Conservation (phyloP, 1,140 invertebrate species). For the Leptestheria dahalacensis region DNA sequence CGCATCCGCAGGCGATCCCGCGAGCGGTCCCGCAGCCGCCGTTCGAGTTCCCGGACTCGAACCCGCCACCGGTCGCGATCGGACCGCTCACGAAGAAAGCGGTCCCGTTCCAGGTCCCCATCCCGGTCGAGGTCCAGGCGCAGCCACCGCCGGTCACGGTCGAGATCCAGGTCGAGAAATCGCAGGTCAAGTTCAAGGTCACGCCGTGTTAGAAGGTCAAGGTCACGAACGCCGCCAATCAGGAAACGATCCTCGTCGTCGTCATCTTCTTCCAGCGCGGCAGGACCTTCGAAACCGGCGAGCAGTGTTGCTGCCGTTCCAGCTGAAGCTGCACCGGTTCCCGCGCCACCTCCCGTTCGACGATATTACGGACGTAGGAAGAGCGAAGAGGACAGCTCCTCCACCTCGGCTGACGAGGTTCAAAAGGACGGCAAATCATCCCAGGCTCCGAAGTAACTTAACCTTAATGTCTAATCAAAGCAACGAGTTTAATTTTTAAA, state of each 20-base stretch:
- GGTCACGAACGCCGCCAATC: too few species aligned
- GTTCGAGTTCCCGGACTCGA: background rate
- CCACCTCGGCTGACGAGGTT: conserved; percentile 29
- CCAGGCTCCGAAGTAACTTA: background rate
- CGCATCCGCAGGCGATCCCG: background rate
- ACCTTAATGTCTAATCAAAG: conserved; percentile 12
- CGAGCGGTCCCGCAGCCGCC: background rate
- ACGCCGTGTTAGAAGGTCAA: conserved; percentile 3
- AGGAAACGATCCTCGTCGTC: background rate
- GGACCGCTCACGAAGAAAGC: background rate
- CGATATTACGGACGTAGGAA: conserved; percentile 51
- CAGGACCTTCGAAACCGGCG: background rate
- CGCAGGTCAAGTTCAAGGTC: background rate
- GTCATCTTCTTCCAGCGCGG: background rate
- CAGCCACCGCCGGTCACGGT: conserved; percentile 3
- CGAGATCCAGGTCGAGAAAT: conserved; percentile 4
- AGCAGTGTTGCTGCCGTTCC: background rate
- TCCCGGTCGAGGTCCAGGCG: conserved; percentile 8
- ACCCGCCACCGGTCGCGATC: background rate
- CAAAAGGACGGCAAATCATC: conserved; percentile 18
- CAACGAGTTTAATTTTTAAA: too few species aligned
- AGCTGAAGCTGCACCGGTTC: background rate
- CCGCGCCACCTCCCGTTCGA: conserved; percentile 20
- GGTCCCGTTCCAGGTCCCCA: conserved; percentile 7
- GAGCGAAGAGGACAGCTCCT: conserved; percentile 29